Evolutionary conservation across 2,113 vertebrate species (phyloP).

Genomic region (Equus przewalskii): DNA sequence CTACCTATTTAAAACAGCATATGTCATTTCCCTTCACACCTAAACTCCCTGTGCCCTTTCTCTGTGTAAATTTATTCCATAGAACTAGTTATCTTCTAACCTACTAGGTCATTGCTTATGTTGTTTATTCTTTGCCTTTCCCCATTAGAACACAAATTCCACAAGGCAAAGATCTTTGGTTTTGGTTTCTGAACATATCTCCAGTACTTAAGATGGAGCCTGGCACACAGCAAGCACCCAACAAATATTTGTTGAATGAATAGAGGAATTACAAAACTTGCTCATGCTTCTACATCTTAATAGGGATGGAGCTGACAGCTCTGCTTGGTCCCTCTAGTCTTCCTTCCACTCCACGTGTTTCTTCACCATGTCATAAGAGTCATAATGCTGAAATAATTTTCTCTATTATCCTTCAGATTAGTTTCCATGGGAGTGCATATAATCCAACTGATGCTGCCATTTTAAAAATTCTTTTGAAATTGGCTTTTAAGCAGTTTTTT

Average conservation of each 20-base stretch:
- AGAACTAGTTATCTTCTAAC: background rate
- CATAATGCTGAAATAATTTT: constrained; percentile 3
- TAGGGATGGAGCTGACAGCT: background rate
- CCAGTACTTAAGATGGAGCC: background rate
- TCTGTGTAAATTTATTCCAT: background rate
- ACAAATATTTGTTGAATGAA: background rate
- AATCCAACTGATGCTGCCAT: background rate
- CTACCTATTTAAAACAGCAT: background rate
- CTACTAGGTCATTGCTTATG: background rate
- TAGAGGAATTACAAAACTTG: background rate
- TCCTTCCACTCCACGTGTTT: background rate
- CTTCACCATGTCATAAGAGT: constrained; percentile 7
- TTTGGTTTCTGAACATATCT: background rate
- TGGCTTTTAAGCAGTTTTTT: constrained; percentile 42
- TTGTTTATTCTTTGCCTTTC: background rate
- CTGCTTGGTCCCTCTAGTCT: background rate
- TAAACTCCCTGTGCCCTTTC: background rate
- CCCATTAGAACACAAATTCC: background rate
- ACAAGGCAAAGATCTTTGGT: background rate
- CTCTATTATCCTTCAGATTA: constrained; percentile 48
- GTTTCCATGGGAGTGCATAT: background rate
- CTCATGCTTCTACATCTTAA: background rate
- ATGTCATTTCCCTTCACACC: background rate
- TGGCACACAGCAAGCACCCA: background rate
- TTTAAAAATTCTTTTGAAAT: constrained; percentile 35